A percentile compares a stretch with the other conserved stretches of the same genome.
Evolutionary conservation across 2,113 vertebrate species (phyloP).

Genomic region (Silurus asotus): DNA sequence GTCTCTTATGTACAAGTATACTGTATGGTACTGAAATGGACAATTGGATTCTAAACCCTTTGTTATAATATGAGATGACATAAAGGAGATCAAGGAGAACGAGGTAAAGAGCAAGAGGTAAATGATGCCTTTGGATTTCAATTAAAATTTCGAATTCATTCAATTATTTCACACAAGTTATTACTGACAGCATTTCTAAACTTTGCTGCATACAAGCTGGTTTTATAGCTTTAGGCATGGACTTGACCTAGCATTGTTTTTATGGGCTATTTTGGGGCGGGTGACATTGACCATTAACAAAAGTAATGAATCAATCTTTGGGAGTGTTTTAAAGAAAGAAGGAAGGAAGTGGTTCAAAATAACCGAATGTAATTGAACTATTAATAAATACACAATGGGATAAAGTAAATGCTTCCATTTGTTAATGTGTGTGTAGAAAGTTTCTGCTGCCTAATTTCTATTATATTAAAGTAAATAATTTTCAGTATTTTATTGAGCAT

Average conservation of each 20-base stretch:
- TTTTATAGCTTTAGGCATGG: conserved; percentile 1
- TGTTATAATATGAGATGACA: not conserved
- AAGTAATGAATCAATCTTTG: not conserved
- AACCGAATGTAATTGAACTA: not conserved
- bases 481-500: not conserved
- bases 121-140: not conserved
- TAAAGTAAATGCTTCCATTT: not conserved
- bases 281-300: not conserved
- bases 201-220: not conserved
- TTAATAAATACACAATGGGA: not conserved
- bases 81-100: not conserved
- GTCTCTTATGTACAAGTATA: not conserved
- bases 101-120: not conserved
- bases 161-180: not conserved
- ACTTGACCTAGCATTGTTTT: not conserved
- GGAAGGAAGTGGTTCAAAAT: not conserved
- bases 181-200: not conserved
- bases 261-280: not conserved
- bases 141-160: not conserved
- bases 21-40: not conserved
- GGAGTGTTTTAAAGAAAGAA: not conserved
- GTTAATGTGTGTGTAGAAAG: not conserved
- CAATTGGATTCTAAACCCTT: not conserved
- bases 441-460: not conserved
- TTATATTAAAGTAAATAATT: not conserved